Evolutionary conservation across 1,140 invertebrate genomes (phyloP), one percentile per base, ranked within the genome.

Genomic region (Acromyrmex charruanus): DNA sequence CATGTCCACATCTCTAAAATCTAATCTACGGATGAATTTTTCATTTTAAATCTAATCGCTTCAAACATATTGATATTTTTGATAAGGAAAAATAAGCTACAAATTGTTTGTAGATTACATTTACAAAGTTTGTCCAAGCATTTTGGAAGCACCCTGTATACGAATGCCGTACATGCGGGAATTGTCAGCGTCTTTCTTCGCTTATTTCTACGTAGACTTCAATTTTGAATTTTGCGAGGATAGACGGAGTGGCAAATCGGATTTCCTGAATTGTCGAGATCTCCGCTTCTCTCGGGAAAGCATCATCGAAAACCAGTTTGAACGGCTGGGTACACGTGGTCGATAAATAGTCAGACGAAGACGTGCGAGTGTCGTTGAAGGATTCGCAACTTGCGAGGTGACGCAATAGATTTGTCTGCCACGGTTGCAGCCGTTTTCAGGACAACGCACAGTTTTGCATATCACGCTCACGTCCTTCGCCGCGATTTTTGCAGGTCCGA

Each of bases 211-310:
- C 69, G 69, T 44, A 61, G 80, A 84, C 80, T 84, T 84, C 80
- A 84, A 84, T 84, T 84, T 84, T 84, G 80, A 84, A 84, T 84
- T 75, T 84, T 75, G 55, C 69, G 80, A 84, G 69, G 69, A 74
- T 84, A 84, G 80, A 84, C 80, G 80, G 69, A 84, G 80, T 84
- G 69, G 80, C 80, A 84, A 84, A 84, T 84, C 69, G 69, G 80
- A 84, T 84, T 84, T 84, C 53, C 69, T 58, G 80, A 84, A 84
- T 84, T 84, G 80, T 84, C 80, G 69, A 49, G 80, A 84, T 84
- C 68, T 75, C 55, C 80, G 80, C 80, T 75, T 61, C 39, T 84
- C 80, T 16, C 55, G 69, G 10, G 55, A 28, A 61, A 84, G 55
- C 69, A 84, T 74, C 69, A 84, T 84, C 80, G 80, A 74, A 84